Evolutionary conservation across 2,797 vertebrate species (phyloP), one percentile per base, ranked within the genome.

Genomic region (Galaxias olidus): DNA sequence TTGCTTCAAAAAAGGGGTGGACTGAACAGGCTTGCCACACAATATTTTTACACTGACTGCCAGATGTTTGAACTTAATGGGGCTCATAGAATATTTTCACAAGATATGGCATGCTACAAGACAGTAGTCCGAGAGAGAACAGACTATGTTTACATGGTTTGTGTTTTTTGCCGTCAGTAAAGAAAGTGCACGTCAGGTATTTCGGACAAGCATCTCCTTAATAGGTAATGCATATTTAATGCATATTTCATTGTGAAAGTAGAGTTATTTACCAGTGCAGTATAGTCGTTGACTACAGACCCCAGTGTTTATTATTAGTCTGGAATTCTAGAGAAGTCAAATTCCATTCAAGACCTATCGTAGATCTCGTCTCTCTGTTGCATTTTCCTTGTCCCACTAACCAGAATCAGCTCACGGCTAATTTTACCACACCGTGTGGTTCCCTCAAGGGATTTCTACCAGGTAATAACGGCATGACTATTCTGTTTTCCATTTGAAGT

Each of bases 401-500:
- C 14, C 6, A 51, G 30, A 52, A 62, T 58, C n/a, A 58, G 30
- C 17, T 50, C 47, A 20, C 17, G 10, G 20, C 48, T 52, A 59
- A 59, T 57, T 59, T 66, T 44, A 44, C 45, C 10, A 44, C 20
- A n/a, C 17, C 17, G 17, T 11, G n/a, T 11, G 40, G n/a, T 49
- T 51, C 13, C 41, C 43, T 12, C 13, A 12, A 17, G 30, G 58
- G 18, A 12, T 30, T 30, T 30, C 30, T 30, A 6, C 30, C 30
- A 30, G 30, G 2, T 30, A 30, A 30, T 30, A 30, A 30, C 2
- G 30, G 30, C 30, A 4, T 46, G 0, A 4, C 10, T 66, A 9
- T 61, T 7, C 18, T 55, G 52, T 48, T 73, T 51, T 61, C 43
- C 61, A 13, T 65, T 85, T 73, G 10, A 14, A 99, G 98, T 95